Evolutionary conservation across 1,140 invertebrate species (phyloP).

Genomic region (Neelides sp.): DNA sequence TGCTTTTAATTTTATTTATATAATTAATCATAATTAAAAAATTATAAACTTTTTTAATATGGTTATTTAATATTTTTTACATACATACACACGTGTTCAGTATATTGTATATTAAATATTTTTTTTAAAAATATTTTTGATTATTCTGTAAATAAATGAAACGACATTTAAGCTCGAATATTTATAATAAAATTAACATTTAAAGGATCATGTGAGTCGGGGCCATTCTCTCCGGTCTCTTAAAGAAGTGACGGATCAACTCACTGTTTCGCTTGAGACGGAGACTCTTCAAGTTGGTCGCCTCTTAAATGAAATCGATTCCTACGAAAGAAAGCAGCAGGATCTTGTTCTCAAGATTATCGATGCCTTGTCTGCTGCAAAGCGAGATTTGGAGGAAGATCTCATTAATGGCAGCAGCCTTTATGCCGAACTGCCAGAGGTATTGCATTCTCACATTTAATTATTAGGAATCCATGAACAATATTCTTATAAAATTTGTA

Average conservation of each 20-base stretch:
- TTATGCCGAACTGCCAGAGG: constrained; percentile 25
- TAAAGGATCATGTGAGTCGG: constrained; percentile 22
- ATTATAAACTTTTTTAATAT: too few relatives aligned
- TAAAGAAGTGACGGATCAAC: constrained; percentile 25
- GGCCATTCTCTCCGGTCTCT: constrained; percentile 23
- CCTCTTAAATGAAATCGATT: constrained; percentile 27
- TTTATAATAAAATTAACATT: constrained; percentile 2
- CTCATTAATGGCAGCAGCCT: constrained; percentile 19
- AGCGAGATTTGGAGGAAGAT: constrained; percentile 29
- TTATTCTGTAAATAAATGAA: too few relatives aligned
- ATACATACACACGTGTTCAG: too few relatives aligned
- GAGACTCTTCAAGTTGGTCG: constrained; percentile 24
- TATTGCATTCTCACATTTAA: constrained; percentile 3
- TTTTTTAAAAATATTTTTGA: too few relatives aligned
- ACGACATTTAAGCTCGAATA: too few relatives aligned
- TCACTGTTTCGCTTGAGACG: constrained; percentile 18
- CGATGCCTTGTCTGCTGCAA: constrained; percentile 25
- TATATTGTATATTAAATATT: too few relatives aligned
- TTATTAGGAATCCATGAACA: background rate
- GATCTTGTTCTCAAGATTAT: constrained; percentile 30
- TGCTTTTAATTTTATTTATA: too few relatives aligned
- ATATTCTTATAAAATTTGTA: background rate
- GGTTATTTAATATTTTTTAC: too few relatives aligned
- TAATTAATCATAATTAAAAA: too few relatives aligned
- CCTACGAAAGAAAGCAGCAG: constrained; percentile 29